A percentile compares a stretch with the other conserved stretches of the same genome.
These are phyloP conservation scores for Ophiodon elongatus DNA, from an alignment of 2,113 vertebrate genomes.

Conservation along the genomic window DNA sequence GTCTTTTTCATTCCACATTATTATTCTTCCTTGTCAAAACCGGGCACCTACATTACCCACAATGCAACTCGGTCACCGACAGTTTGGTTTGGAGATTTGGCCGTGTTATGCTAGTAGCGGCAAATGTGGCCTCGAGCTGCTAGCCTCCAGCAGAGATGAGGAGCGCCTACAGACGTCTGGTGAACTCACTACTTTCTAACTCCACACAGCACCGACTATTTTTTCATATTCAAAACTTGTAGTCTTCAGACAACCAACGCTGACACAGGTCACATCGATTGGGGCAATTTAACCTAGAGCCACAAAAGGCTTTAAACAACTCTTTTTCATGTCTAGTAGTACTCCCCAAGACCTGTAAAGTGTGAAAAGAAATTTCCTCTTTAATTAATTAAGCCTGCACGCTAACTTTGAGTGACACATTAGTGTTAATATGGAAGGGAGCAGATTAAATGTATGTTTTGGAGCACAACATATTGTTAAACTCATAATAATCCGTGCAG, in stretches of 20 bases:
- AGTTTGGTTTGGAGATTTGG: not conserved
- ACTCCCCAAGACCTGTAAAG: not conserved
- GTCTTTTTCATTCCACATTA: not conserved
- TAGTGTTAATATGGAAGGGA: not conserved
- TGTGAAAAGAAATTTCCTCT: not conserved
- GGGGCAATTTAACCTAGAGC: not conserved
- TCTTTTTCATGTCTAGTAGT: not conserved
- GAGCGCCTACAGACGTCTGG: not conserved
- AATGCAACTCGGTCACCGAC: not conserved
- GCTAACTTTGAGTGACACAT: not conserved
- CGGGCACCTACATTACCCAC: not conserved
- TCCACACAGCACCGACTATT: not conserved
- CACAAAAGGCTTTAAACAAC: not conserved
- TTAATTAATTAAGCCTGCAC: not conserved
- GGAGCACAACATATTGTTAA: not conserved
- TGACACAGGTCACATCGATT: not conserved
- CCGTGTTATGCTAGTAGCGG: not conserved
- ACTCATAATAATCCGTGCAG: conserved; percentile 4
- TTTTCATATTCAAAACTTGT: not conserved
- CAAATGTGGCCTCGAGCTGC: not conserved
- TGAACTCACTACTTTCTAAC: not conserved
- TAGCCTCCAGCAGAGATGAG: not conserved
- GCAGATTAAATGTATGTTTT: not conserved
- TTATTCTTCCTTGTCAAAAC: not conserved
- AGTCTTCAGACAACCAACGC: not conserved